Evolutionary conservation across 2,888 invertebrate genomes (phyloP).

Genomic region (Agrochola litura): DNA sequence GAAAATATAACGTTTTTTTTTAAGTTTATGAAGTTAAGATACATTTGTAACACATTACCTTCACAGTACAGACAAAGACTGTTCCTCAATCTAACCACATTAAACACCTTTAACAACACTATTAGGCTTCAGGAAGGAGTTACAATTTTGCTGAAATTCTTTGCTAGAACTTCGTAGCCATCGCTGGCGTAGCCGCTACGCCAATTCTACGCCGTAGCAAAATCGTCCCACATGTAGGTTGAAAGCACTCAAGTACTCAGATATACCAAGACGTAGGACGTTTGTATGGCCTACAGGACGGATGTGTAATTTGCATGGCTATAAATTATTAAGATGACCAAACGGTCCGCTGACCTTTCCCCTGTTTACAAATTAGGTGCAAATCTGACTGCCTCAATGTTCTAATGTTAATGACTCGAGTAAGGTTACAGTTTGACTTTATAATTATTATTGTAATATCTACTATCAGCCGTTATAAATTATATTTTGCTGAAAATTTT

Average conservation of each 20-base stretch:
- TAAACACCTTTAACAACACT: not conserved
- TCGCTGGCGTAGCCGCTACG: constrained; percentile 23
- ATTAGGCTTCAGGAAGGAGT: not conserved
- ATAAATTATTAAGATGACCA: constrained; percentile 81
- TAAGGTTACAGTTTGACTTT: constrained; percentile 27
- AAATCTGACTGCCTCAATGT: constrained; percentile 69
- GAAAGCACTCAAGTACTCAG: constrained; percentile 17
- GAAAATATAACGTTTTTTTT: not conserved
- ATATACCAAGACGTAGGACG: constrained; percentile 30
- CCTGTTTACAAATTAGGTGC: constrained; percentile 80
- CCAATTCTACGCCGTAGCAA: constrained; percentile 17
- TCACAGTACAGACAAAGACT: not conserved
- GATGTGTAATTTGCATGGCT: constrained; percentile 81
- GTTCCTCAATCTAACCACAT: not conserved
- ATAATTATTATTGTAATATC: constrained; percentile 2
- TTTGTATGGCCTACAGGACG: constrained; percentile 65
- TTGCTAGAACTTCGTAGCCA: not conserved
- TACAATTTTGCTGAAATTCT: not conserved
- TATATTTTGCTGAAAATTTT: not conserved
- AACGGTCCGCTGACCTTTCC: constrained; percentile 76
- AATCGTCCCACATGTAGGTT: constrained; percentile 6
- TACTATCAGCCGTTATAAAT: not conserved
- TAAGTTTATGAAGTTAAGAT: not conserved
- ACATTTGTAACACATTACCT: not conserved
- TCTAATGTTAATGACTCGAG: constrained; percentile 49